phyloP scores from a whole-genome alignment of 2,797 vertebrate genomes.

The Pterois miles region DNA sequence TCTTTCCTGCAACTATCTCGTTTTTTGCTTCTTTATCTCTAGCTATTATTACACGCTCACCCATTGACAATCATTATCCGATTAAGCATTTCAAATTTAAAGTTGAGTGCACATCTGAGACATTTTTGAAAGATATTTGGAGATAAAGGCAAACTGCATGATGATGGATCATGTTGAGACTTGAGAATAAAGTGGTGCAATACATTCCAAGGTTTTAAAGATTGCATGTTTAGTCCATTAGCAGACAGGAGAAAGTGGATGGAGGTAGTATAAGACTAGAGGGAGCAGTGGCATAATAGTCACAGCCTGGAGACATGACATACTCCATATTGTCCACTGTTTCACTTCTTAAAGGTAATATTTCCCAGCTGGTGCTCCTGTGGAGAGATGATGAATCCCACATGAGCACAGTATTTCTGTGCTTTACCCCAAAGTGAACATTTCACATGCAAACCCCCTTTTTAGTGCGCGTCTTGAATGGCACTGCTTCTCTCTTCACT shows the following conservation, averaged over 20 bases:
- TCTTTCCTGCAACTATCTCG: not conserved
- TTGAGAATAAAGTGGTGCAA: slow-evolving; percentile 14
- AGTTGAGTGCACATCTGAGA: not conserved
- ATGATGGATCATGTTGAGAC: slow-evolving; percentile 24
- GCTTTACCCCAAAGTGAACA: not conserved
- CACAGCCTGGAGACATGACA: slow-evolving; percentile 17
- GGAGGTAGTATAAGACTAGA: not conserved
- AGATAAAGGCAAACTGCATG: slow-evolving; percentile 9
- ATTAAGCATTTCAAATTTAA: not conserved
- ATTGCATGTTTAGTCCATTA: slow-evolving; percentile 4
- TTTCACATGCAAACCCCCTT: slow-evolving; percentile 15
- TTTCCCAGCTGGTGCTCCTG: slow-evolving; percentile 43
- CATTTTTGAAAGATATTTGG: slow-evolving; percentile 2
- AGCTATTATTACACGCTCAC: not conserved
- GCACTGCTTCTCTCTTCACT: slow-evolving; percentile 2
- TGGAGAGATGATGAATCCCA: slow-evolving; percentile 32
- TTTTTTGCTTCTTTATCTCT: not conserved
- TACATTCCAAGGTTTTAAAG: slow-evolving; percentile 4
- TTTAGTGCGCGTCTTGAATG: not conserved
- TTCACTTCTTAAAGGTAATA: slow-evolving; percentile 23
- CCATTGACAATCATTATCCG: not conserved
- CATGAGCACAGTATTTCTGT: not conserved
- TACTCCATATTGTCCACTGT: not conserved
- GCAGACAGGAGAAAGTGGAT: not conserved
- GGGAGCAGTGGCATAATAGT: not conserved